Base-by-base conservation (phyloP, 92 coral and sea anemone species). In the Palythoa grandiflora region DNA sequence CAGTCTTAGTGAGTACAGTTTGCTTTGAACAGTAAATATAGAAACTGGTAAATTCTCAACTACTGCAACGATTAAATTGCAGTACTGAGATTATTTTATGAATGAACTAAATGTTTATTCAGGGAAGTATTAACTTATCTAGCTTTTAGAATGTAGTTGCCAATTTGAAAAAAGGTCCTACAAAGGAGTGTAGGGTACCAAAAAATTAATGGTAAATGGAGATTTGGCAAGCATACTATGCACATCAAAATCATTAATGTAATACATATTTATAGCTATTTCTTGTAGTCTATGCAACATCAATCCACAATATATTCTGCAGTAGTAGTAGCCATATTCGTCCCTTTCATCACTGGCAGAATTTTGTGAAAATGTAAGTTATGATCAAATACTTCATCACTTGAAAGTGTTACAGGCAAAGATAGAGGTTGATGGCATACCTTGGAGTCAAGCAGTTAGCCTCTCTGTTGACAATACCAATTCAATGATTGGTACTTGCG, bases 371-470 rank as follows among this genome's bases (percentile, higher is more conserved):
- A 13, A n/a, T 80, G 61, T 55, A 80, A 11, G 8, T 52, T 38
- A 57, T 80, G 85, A n/a, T 10, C 55, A 3, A 36, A 17, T 83
- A 83, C 77, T 83, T 83, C 87, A 83, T 83, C 28, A 28, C 28
- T 0, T 28, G 28, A 28, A 28, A 28, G 28, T 28, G 28, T 28
- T 28, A 28, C 28, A 77, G 55, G 66, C 66, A 51, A 83, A 83
- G 89, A 7, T 83, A 14, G 72, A 37, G 47, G 76, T 48, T 59
- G 92, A 89, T 68, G 38, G 48, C 9, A 89, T 84, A 14, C 84
- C 85, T n/a, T 89, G 89, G 89, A 61, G 57, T 75, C 68, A 83
- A 38, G 66, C 36, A 28, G 92, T 89, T 20, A 89, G 89, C 89
- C 73, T 89, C 5, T 40, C 68, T 6, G 88, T 89, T 28, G 84